These are phyloP conservation scores for Thyatira batis DNA, from an alignment of 2,888 invertebrate genomes.

Conservation along the genomic window DNA sequence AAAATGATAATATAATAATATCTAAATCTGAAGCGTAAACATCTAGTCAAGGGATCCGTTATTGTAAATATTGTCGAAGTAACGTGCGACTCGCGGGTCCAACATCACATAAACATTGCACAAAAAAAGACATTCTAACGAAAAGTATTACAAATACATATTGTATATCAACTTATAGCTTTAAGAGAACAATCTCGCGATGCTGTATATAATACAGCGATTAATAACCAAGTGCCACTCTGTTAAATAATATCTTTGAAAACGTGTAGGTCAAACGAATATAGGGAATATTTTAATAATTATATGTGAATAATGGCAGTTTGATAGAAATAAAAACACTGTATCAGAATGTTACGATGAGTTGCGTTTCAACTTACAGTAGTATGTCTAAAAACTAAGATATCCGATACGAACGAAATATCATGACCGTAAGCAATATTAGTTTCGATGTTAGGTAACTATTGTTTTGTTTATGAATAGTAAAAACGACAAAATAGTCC, in stretches of 20 bases:
- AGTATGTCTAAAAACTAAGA: background rate
- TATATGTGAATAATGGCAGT: conserved; percentile 1
- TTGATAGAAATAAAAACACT: background rate
- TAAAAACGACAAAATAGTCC: conserved; percentile 43
- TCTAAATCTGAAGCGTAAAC: conserved; percentile 33
- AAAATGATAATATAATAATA: conserved; percentile 1
- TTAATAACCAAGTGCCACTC: conserved; percentile 68
- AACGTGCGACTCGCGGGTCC: conserved; percentile 26
- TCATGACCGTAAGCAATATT: background rate
- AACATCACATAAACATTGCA: conserved; percentile 56
- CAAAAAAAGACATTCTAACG: conserved; percentile 42
- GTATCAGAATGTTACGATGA: background rate
- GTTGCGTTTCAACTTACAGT: background rate
- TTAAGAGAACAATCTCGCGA: conserved; percentile 69
- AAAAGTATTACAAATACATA: conserved; percentile 75
- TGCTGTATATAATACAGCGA: conserved; percentile 74
- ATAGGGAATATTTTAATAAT: conserved; percentile 12
- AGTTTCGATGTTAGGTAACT: conserved; percentile 9
- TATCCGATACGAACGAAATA: background rate
- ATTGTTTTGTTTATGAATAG: conserved; percentile 20
- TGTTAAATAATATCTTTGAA: conserved; percentile 18
- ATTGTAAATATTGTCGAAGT: conserved; percentile 51
- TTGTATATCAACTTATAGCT: conserved; percentile 72
- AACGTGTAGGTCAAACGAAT: conserved; percentile 34
- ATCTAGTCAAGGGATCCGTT: conserved; percentile 63